Conservation (phyloP, 53 echinoderm and acorn worm genomes). For the Patiria pectinifera region DNA sequence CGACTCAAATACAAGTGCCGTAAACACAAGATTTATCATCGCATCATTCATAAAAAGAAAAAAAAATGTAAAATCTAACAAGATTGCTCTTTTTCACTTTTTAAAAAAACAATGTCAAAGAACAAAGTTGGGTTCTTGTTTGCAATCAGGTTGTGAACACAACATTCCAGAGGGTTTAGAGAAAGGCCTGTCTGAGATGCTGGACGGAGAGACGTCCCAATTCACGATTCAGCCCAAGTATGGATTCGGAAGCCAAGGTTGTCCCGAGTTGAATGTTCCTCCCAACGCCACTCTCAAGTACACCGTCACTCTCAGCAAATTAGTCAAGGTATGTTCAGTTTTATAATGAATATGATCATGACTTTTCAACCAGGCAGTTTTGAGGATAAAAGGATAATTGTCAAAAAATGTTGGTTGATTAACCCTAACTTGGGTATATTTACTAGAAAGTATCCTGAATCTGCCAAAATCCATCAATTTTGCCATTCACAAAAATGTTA, state of each 20-base stretch:
- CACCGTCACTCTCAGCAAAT: conserved; percentile 75
- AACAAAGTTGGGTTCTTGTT: neutral
- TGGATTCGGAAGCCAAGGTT: conserved; percentile 84
- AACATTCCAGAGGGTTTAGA: conserved; percentile 81
- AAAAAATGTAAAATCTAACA: too few relatives aligned
- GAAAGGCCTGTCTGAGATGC: conserved; percentile 82
- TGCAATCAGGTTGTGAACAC: conserved; percentile 70
- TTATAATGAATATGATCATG: too few relatives aligned
- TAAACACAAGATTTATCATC: too few relatives aligned
- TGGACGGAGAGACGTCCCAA: conserved; percentile 76
- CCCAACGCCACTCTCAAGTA: conserved; percentile 73
- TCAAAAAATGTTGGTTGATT: too few relatives aligned
- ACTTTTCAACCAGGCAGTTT: too few relatives aligned
- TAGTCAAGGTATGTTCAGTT: conserved; percentile 69
- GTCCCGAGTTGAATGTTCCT: conserved; percentile 79
- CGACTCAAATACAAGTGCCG: too few relatives aligned
- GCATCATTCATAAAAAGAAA: neutral
- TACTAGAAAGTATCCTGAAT: too few relatives aligned
- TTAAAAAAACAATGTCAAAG: neutral
- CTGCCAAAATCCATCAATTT: too few relatives aligned
- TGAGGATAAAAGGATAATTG: too few relatives aligned
- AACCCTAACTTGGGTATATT: too few relatives aligned
- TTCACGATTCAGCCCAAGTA: conserved; percentile 80
- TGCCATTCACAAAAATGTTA: too few relatives aligned
- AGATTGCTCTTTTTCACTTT: too few relatives aligned